Evolutionary conservation across 2,888 invertebrate genomes (phyloP), one percentile per base, ranked within the genome.

Genomic region (Drosophila mercatorum): DNA sequence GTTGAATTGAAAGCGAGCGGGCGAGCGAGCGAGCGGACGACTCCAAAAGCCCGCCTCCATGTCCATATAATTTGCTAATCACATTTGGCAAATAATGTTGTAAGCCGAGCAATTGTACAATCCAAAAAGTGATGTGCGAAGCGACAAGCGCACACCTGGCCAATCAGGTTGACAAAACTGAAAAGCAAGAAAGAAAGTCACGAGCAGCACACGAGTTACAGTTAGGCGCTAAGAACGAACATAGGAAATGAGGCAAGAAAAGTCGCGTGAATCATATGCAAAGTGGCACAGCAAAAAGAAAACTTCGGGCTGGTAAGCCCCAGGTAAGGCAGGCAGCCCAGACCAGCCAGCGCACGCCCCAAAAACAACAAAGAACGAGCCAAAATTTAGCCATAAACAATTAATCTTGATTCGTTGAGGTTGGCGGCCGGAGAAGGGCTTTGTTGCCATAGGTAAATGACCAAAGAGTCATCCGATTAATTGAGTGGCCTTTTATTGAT

Each of bases 81-180:
- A 78, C 80, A 87, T 84, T 87, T 84, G 80, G 82, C 82, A 87
- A 84, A 87, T 84, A 84, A 84, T 84, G 84, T 87, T 84, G 84
- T 80, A 84, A 87, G 80, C 73, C 61, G 52, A 58, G 49, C 80
- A 84, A 81, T 84, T 83, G 87, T 83, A 84, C 80, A 84, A 82
- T 81, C 34, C 64, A 70, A 69, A 78, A 78, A 22, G 22, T 59
- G 60, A 77, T 66, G 77, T 68, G 73, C 66, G 78, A 68, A 44
- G 62, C 70, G 80, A 79, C 71, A 76, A 43, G 55, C 47, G 5
- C 49, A 63, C 26, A 46, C 2, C 22, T 34, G 34, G 31, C 28
- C 53, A 60, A 60, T 55, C 28, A 36, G 52, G 74, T 87, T 87
- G 88, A 84, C 88, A 84, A 84, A 84, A 14, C 41, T 14, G 28